Evolutionary conservation across 2,888 invertebrate species (phyloP), one percentile per base, ranked within the genome.

Genomic region (Heliconius ismenius): DNA sequence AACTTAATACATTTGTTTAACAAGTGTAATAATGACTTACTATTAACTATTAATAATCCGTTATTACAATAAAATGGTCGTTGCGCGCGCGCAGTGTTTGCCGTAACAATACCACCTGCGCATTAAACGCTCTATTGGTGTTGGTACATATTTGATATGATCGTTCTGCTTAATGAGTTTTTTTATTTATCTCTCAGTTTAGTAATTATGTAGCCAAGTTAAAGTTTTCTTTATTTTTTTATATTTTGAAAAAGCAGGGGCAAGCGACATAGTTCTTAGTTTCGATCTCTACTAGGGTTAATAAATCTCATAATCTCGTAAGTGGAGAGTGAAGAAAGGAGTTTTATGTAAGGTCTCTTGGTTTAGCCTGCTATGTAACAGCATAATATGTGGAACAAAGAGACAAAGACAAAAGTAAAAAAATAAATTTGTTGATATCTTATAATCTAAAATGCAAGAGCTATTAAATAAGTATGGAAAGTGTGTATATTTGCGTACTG

Each of bases 71-170:
- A 70, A 49, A 54, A 58, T 70, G 76, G 39, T 76, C 72, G 67
- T 39, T 62, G 74, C 43, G 76, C 78, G 74, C 32, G 54, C 68
- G 60, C 24, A 63, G 15, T 70, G 69, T 76, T 79, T 73, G 63
- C 69, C 75, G 60, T 63, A 78, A 76, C 76, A 76, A 78, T 72
- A 72, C 62, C 76, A 76, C 64, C 70, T 78, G 78, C 36, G 49
- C 28, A 65, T 76, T 63, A 72, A 58, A 24, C 43, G 73, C 73
- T 63, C 62, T 63, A 73, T 63, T 62, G 63, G 26, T 63, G 39
- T 62, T 74, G 65, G 58, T 72, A 43, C 65, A 67, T 76, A 60
- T 76, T 74, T 67, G 39, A 39, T 73, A 32, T 70, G 58, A 58
- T 58, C 58, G 24, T 70, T n/a, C 24, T 36, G 32, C 24, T 54